Evolutionary conservation across 2,888 invertebrate genomes (phyloP).

Genomic region (Tortricodes alternella): DNA sequence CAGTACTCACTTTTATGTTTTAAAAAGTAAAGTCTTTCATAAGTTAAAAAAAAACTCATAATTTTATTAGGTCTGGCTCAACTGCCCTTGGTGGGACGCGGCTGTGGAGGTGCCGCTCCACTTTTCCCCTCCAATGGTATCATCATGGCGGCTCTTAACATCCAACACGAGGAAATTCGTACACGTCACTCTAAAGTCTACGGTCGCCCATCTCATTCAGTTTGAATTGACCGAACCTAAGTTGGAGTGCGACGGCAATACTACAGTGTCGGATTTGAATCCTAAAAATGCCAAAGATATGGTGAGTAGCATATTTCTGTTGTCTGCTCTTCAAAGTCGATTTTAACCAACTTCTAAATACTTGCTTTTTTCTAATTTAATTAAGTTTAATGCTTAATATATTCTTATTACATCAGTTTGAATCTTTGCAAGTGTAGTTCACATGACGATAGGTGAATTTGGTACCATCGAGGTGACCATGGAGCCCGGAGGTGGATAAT

Average conservation of each 20-base stretch:
- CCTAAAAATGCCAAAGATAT: constrained; percentile 83
- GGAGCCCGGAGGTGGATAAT: no score
- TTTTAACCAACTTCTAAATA: no score
- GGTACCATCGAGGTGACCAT: no score
- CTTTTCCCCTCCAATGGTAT: constrained; percentile 92
- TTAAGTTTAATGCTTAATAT: no score
- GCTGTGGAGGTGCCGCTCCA: constrained; percentile 88
- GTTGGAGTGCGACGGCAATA: constrained; percentile 83
- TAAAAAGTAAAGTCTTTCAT: background rate
- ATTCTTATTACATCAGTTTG: no score
- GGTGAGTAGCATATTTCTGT: no score
- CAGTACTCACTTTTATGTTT: no score
- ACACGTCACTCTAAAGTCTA: constrained; percentile 88
- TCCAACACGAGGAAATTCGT: constrained; percentile 92
- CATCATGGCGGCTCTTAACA: constrained; percentile 92
- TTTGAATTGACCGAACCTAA: constrained; percentile 73
- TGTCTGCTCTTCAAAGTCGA: no score
- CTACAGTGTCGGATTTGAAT: constrained; percentile 86
- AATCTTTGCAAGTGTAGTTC: no score
- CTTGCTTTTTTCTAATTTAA: no score
- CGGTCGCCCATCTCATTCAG: constrained; percentile 81
- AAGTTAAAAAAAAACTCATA: background rate
- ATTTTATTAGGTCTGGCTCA: constrained; percentile 84
- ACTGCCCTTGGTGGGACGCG: constrained; percentile 90
- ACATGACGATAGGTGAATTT: no score